These are phyloP conservation scores for Cotesia typhae DNA, from an alignment of 1,140 invertebrate species.

Conservation along the genomic window DNA sequence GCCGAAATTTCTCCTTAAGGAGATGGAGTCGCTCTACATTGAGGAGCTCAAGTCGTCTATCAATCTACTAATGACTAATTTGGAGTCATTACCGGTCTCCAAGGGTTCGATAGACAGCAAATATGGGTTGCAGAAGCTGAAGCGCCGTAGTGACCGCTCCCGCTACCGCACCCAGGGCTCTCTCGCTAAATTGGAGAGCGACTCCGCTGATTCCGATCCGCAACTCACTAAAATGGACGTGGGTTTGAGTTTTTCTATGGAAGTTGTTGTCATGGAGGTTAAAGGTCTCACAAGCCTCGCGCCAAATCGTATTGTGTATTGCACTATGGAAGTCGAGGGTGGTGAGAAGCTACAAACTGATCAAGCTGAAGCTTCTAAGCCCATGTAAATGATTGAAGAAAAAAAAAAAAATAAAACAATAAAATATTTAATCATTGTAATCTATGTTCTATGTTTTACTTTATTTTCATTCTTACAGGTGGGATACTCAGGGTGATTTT, in stretches of 20 bases:
- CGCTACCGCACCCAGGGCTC: conserved; percentile 79
- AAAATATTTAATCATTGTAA: too few relatives aligned
- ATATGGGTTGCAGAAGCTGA: conserved; percentile 94
- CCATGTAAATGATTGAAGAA: conserved; percentile 76
- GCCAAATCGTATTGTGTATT: conserved; percentile 98
- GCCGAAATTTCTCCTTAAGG: conserved; percentile 99
- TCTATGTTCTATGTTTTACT: too few relatives aligned
- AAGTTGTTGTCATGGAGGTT: conserved; percentile 98
- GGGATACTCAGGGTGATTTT: conserved; percentile 98
- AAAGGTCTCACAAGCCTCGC: conserved; percentile 96
- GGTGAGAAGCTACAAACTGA: conserved; percentile 99
- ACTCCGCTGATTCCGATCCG: conserved; percentile 89
- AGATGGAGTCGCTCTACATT: conserved; percentile 99
- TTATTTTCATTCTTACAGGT: conserved; percentile 68
- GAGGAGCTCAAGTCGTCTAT: conserved; percentile 98
- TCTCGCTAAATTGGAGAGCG: conserved; percentile 90
- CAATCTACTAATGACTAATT: conserved; percentile 97
- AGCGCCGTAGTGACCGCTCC: conserved; percentile 73
- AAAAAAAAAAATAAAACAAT: too few relatives aligned
- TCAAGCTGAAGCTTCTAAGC: conserved; percentile 98
- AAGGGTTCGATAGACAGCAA: conserved; percentile 97
- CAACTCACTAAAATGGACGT: conserved; percentile 96
- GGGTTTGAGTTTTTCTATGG: conserved; percentile 94
- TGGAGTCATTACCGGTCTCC: conserved; percentile 98
- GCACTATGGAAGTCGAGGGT: conserved; percentile 99